A percentile compares a stretch with the other conserved stretches of the same genome.
Conservation (phyloP, 2,113 vertebrate genomes). For the Patagioenas fasciata region DNA sequence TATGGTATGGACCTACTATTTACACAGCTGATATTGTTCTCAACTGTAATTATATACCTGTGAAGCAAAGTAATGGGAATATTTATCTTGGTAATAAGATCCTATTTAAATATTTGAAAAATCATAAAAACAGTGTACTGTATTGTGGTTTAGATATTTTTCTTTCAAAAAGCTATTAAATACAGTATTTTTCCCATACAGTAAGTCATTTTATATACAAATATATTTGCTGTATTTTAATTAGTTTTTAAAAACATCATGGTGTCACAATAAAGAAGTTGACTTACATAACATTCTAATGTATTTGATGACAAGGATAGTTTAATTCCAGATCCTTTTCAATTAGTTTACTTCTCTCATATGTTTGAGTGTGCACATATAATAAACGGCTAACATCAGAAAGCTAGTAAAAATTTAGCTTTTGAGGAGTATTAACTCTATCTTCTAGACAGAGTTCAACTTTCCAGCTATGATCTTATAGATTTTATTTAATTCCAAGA, state of each 20-base stretch:
- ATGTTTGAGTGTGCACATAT: not conserved
- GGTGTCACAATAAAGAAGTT: not conserved
- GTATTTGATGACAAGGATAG: rapidly evolving
- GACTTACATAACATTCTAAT: not conserved
- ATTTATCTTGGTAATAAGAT: not conserved
- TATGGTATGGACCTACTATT: not conserved
- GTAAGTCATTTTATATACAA: not conserved
- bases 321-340: not conserved
- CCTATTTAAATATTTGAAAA: not conserved
- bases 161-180: not conserved
- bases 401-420: not conserved
- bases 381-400: not conserved
- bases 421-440: not conserved
- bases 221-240: not conserved
- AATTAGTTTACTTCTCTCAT: not conserved
- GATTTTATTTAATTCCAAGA: not conserved
- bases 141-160: not conserved
- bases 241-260: not conserved
- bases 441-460: not conserved
- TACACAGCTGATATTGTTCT: not conserved
- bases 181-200: not conserved
- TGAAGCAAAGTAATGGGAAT: not conserved
- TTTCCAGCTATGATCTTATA: not conserved
- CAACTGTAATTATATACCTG: not conserved
- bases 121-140: not conserved